Percentiles rank a stretch among this genome's conserved stretches.
Evolutionary conservation across 1,140 invertebrate genomes (phyloP).

Genomic region (Cephus cinctus): DNA sequence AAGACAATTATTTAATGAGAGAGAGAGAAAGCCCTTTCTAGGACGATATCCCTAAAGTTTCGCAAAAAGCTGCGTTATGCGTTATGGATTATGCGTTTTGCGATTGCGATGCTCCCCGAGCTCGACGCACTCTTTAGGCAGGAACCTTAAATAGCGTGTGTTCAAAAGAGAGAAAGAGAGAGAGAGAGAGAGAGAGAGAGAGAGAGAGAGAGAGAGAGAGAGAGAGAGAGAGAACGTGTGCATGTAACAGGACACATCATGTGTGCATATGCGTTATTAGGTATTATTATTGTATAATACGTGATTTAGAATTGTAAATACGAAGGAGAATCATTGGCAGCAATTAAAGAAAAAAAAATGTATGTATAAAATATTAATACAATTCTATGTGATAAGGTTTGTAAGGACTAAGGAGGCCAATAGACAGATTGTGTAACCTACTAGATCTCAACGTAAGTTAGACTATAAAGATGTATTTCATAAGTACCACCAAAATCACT

Average conservation of each 20-base stretch:
- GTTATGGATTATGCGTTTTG: no score
- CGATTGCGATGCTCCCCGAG: no score
- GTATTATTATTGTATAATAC: constrained; percentile 49
- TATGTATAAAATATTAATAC: constrained; percentile 44
- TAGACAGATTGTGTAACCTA: constrained; percentile 47
- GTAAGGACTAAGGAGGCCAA: constrained; percentile 42
- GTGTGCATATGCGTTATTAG: constrained; percentile 31
- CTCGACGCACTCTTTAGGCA: constrained; percentile 11
- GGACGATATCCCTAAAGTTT: no score
- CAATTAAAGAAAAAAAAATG: constrained; percentile 34
- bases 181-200: background rate
- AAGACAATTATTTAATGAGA: no score
- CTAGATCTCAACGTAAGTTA: constrained; percentile 54
- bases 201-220: constrained; percentile 6
- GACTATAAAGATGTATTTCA: constrained; percentile 30
- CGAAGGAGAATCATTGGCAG: constrained; percentile 35
- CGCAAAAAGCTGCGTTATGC: no score
- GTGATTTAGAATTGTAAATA: constrained; percentile 52
- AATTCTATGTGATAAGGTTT: constrained; percentile 51
- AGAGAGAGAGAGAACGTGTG: constrained; percentile 12
- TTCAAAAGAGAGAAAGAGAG: constrained; percentile 3
- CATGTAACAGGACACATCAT: constrained; percentile 10
- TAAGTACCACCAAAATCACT: constrained; percentile 55
- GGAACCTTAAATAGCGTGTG: constrained; percentile 9
- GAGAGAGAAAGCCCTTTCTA: no score